Evolutionary conservation across 2,113 vertebrate genomes (phyloP).

Genomic region (Gasterosteus aculeatus): DNA sequence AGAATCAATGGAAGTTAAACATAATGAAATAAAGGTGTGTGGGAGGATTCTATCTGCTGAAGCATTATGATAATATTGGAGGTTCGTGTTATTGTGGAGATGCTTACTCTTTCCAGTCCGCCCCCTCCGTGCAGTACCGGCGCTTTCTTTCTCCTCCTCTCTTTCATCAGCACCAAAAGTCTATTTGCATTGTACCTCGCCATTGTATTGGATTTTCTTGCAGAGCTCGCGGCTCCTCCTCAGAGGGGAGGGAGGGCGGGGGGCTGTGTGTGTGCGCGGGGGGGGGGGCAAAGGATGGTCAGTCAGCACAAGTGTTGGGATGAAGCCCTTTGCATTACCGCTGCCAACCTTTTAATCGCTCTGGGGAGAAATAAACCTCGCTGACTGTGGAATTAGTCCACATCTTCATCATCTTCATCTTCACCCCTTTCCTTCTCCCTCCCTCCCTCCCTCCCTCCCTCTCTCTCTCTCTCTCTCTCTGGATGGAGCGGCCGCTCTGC

Average conservation of each 20-base stretch:
- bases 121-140: background rate
- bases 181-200: no score
- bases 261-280: no score
- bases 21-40: no score
- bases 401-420: background rate
- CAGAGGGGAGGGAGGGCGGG: no score
- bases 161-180: no score
- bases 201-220: no score
- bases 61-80: no score
- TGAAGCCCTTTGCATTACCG: constrained; percentile 54
- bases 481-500: constrained; percentile 59
- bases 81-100: no score
- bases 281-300: constrained; percentile 61
- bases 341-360: constrained; percentile 54
- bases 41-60: no score
- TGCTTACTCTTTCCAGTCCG: no score
- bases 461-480: constrained; percentile 19
- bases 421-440: no score
- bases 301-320: constrained; percentile 75
- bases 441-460: background rate
- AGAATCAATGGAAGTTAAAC: no score
- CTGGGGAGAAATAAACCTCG: constrained; percentile 44
- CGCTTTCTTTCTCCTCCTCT: background rate
- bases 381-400: constrained; percentile 53
- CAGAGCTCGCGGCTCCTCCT: constrained; percentile 4